Percentiles rank a stretch among this genome's conserved stretches.
phyloP scores from a whole-genome alignment of 2,113 vertebrate genomes.

The Corythornis vintsioides region DNA sequence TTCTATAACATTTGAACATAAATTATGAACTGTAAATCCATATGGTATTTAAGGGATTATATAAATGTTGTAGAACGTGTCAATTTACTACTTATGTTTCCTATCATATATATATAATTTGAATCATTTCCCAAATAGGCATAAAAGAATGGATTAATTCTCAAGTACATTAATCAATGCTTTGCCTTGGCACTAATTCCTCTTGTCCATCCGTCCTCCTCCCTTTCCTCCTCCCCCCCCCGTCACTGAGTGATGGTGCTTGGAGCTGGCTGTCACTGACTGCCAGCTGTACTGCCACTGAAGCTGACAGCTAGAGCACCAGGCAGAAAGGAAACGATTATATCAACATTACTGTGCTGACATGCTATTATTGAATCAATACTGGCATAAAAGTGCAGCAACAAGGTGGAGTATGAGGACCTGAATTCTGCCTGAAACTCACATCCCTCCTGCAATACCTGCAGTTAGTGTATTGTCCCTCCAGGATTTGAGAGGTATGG shows the following conservation, averaged over 20 bases:
- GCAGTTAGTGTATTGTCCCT: background rate
- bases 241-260: background rate
- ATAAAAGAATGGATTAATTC: background rate
- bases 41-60: background rate
- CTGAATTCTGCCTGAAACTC: accelerated
- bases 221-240: no score
- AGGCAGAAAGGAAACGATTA: background rate
- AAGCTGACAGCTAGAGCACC: background rate
- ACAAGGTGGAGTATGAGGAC: accelerated
- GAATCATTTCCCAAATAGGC: background rate
- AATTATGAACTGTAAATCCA: background rate
- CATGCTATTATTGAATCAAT: accelerated
- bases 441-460: background rate
- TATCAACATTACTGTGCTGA: background rate
- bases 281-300: background rate
- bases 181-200: background rate
- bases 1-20: background rate
- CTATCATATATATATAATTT: background rate
- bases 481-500: background rate
- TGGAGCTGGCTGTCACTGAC: background rate
- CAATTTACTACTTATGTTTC: background rate
- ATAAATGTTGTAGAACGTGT: background rate
- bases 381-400: background rate
- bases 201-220: accelerated
- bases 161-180: background rate